Base-by-base conservation (phyloP, 1,140 invertebrate species). In the Limonius californicus region DNA sequence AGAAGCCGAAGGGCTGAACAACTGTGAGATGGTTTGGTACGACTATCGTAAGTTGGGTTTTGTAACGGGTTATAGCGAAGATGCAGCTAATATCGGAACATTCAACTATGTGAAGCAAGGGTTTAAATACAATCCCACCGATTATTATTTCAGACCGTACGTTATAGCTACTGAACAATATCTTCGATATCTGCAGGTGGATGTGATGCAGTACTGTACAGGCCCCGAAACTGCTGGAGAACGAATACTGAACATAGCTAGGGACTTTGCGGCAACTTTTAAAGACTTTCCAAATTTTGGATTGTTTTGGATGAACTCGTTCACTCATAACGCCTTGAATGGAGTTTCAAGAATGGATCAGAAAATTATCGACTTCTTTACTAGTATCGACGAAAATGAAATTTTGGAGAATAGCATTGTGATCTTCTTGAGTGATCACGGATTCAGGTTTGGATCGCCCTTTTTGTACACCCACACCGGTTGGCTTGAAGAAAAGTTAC, bases 401-500 rank as follows among this genome's bases (percentile, higher is more conserved):
- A 67, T 81, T 0, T 66, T 84, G 56, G 81, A 87, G 21, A 84
- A 85, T 55, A 82, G 84, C 0, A 76, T 83, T 57, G 74, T 84
- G 59, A 72, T 95, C 0, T 87, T 94, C 21, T 77, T 92, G 59
- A 92, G 91, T 68, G 93, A 96, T 71, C 93, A 95, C 73, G 94
- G 94, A 1, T 85, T 91, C 67, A 75, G 92, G 12, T 94, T 86
- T 72, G 92, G 92, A 0, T 73, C 80, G n/a, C 1, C 75, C 81
- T 15, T 85, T 92, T 54, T 77, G 54, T 71, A 84, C 23, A 89
- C 87, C 0, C 82, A 85, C 59, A 82, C 84, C 9, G 92, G 92
- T 0, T 90, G 89, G 80, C 83, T 92, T 47, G 93, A 95, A 73
- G 91, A 94, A 72, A 76, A 90, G 43, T 72, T 95, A 16, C 94